Evolutionary conservation across 2,888 invertebrate genomes (phyloP).

Genomic region (Ophraella communa): DNA sequence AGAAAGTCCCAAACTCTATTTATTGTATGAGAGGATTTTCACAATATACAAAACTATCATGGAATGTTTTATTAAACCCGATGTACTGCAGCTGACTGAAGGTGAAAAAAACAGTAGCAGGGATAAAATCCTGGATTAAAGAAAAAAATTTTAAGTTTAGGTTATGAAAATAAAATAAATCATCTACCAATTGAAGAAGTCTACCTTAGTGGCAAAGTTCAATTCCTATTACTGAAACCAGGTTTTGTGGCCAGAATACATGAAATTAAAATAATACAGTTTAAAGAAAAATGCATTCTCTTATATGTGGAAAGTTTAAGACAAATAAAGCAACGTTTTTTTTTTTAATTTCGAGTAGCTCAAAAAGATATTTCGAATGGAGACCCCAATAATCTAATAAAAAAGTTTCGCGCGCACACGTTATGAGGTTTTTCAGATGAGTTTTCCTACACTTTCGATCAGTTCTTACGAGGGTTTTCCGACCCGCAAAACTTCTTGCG

Average conservation of each 20-base stretch:
- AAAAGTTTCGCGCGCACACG: too few species aligned
- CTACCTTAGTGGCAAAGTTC: too few species aligned
- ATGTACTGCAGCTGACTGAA: constrained; percentile 2
- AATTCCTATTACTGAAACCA: background rate
- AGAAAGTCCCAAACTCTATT: constrained; percentile 6
- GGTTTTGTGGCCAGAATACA: background rate
- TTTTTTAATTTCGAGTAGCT: background rate
- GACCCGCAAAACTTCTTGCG: too few species aligned
- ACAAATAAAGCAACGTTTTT: constrained; percentile 9
- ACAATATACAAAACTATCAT: constrained; percentile 4
- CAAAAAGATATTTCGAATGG: too few species aligned
- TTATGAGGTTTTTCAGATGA: too few species aligned
- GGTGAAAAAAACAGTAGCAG: background rate
- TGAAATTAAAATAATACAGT: constrained; percentile 5
- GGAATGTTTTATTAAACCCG: constrained; percentile 7
- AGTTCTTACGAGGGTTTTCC: too few species aligned
- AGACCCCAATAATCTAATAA: too few species aligned
- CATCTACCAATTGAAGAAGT: constrained; percentile 6
- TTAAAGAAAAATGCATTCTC: constrained; percentile 10
- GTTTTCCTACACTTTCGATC: too few species aligned
- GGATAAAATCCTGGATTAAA: background rate
- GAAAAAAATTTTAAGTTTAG: constrained; percentile 4
- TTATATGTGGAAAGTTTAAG: background rate
- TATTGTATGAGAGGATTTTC: background rate
- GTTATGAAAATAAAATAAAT: constrained; percentile 2